These are phyloP conservation scores for Potamarius usumacintae DNA, from an alignment of 2,113 vertebrate genomes.

Conservation along the genomic window DNA sequence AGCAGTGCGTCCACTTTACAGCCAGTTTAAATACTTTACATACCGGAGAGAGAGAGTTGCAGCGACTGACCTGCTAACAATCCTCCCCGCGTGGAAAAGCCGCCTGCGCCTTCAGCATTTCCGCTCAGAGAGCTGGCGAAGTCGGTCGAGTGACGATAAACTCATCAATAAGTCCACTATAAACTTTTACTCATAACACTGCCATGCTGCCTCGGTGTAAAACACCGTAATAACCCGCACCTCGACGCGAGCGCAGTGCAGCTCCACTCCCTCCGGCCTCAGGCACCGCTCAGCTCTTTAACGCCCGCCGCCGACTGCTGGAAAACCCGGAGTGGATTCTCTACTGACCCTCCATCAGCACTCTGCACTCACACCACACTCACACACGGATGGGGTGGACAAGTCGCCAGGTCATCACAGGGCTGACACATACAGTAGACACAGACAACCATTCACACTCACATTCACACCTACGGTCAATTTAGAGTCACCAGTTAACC, in stretches of 20 bases:
- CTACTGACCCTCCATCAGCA: too few relatives aligned
- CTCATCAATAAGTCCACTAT: constrained; percentile 51
- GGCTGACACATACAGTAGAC: too few relatives aligned
- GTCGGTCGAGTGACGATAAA: constrained; percentile 56
- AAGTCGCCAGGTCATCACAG: too few relatives aligned
- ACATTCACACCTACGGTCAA: too few relatives aligned
- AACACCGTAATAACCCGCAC: constrained; percentile 62
- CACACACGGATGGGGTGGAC: too few relatives aligned
- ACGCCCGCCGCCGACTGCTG: constrained; percentile 39
- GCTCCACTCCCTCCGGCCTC: constrained; percentile 67
- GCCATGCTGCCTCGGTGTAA: constrained; percentile 51
- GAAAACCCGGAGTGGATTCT: constrained; percentile 68
- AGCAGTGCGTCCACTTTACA: constrained; percentile 60
- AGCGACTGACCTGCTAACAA: constrained; percentile 76
- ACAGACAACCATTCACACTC: too few relatives aligned
- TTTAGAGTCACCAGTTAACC: too few relatives aligned
- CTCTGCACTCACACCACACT: too few relatives aligned
- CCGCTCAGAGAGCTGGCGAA: constrained; percentile 67
- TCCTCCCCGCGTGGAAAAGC: constrained; percentile 71
- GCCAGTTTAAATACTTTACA: constrained; percentile 73
- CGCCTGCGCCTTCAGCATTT: constrained; percentile 68
- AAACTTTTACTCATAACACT: constrained; percentile 33
- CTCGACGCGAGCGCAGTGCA: constrained; percentile 58
- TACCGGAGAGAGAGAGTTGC: constrained; percentile 76
- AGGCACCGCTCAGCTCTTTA: constrained; percentile 57